phyloP scores from a whole-genome alignment of 2,888 invertebrate genomes.

The Lysandra bellargus region DNA sequence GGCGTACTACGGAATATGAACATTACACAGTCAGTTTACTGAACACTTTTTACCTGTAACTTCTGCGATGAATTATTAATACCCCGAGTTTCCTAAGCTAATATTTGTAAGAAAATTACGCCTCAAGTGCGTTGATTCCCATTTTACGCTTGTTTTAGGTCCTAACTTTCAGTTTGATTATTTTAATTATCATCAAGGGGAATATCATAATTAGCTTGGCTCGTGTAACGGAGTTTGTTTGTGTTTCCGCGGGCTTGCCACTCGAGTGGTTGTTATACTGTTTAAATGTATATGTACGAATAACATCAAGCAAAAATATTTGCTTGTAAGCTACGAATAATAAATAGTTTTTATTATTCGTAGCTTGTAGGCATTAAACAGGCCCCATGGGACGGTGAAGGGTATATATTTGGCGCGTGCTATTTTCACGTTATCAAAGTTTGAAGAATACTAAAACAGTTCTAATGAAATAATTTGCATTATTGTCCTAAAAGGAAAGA shows the following conservation, averaged over 20 bases:
- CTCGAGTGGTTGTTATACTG: not conserved
- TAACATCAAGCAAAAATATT: not conserved
- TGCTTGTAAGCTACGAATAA: too few species aligned
- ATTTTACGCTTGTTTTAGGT: constrained; percentile 13
- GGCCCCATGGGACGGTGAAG: too few species aligned
- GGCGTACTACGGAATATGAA: not conserved
- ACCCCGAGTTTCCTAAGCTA: constrained; percentile 22
- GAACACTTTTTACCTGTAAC: constrained; percentile 1
- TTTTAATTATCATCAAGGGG: not conserved
- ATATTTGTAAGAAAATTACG: constrained; percentile 28
- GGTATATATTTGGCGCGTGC: too few species aligned
- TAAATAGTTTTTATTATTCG: too few species aligned
- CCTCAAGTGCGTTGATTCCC: not conserved
- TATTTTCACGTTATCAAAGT: too few species aligned
- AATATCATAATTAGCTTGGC: not conserved
- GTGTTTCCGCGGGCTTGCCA: not conserved
- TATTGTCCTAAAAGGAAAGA: too few species aligned
- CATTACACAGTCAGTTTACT: not conserved
- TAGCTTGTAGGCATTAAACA: too few species aligned
- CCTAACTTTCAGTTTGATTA: constrained; percentile 1
- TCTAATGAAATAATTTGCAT: too few species aligned
- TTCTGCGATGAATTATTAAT: constrained; percentile 25
- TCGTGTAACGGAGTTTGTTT: constrained; percentile 1
- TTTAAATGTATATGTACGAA: not conserved
- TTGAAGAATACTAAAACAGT: too few species aligned